phyloP scores from a whole-genome alignment of 2,888 invertebrate genomes.

The Drosophila mayaguana region DNA sequence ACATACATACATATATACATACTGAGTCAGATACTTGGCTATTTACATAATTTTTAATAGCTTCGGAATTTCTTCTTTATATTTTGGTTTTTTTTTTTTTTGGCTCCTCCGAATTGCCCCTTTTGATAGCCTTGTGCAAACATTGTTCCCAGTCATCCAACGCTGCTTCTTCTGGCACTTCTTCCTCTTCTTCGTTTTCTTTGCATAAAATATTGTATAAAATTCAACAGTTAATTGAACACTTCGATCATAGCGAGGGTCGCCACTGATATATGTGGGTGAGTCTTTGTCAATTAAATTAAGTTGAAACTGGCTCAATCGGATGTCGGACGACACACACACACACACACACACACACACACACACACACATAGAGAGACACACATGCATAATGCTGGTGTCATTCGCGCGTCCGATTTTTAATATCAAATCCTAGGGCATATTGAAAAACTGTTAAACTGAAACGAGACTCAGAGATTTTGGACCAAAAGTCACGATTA shows the following conservation, averaged over 20 bases:
- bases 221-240: slow-evolving; percentile 47
- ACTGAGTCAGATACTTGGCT: slow-evolving; percentile 28
- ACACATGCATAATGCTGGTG: slow-evolving; percentile 56
- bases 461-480: slow-evolving; percentile 56
- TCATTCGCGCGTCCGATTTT: slow-evolving; percentile 72
- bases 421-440: slow-evolving; percentile 59
- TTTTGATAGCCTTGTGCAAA: slow-evolving; percentile 59
- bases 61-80: slow-evolving; percentile 45
- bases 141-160: slow-evolving; percentile 30
- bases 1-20: slow-evolving; percentile 5
- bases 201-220: slow-evolving; percentile 31
- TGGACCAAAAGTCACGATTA: slow-evolving; percentile 76
- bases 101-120: slow-evolving; percentile 44
- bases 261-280: slow-evolving; percentile 62
- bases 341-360: too few relatives aligned
- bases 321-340: not conserved
- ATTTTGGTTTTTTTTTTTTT: slow-evolving; percentile 38
- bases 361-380: not conserved
- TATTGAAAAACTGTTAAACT: slow-evolving; percentile 1
- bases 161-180: not conserved
- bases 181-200: not conserved
- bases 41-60: slow-evolving; percentile 78
- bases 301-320: slow-evolving; percentile 3
- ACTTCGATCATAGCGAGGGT: slow-evolving; percentile 24
- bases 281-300: slow-evolving; percentile 65